Base-by-base conservation (phyloP, 2,888 invertebrate genomes). In the Protonemura montana region DNA sequence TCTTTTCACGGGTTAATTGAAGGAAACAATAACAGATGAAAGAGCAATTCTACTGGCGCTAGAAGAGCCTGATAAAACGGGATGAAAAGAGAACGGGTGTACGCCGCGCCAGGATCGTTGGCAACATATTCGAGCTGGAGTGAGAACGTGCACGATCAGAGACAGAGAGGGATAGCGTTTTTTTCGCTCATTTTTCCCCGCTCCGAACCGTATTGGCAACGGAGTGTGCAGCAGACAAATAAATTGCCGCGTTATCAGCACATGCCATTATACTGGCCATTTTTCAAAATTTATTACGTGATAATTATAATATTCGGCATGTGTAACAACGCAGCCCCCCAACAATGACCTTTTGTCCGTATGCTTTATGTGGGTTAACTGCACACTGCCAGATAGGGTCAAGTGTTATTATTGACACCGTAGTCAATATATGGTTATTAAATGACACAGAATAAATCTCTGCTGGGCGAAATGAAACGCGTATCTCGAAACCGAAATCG, bases 341-440 rank as follows among this genome's bases (percentile, higher is more conserved):
- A 78, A 77, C 81, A 80, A 77, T 77, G 80, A 41, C 85, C 81
- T 85, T 77, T 81, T 85, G 78, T 78, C n/a, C 82, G 81, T 28
- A 28, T 27, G 59, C 42, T 86, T 81, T 82, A 86, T 76, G 76
- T 86, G 76, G 81, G 82, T 86, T 82, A 86, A 86, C 86, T 86
- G 86, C 86, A 76, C 82, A 42, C 29, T 26, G 82, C 25, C 29
- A 86, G 86, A 86, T 86, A 86, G 82, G 86, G 86, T 86, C 86
- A 86, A 86, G 86, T 86, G 30, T 27, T 28, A 59, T 76, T 84
- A 84, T 84, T 76, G 59, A 84, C 59, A 59, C 59, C 21, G 5
- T 21, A 81, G 86, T 82, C 86, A 82, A 86, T 86, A 86, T 81
- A 86, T 86, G 59, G 86, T 27, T 80, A 82, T 86, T 82, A 42